Evolutionary conservation across 2,888 invertebrate species (phyloP), one percentile per base, ranked within the genome.

Genomic region (Phania funesta): DNA sequence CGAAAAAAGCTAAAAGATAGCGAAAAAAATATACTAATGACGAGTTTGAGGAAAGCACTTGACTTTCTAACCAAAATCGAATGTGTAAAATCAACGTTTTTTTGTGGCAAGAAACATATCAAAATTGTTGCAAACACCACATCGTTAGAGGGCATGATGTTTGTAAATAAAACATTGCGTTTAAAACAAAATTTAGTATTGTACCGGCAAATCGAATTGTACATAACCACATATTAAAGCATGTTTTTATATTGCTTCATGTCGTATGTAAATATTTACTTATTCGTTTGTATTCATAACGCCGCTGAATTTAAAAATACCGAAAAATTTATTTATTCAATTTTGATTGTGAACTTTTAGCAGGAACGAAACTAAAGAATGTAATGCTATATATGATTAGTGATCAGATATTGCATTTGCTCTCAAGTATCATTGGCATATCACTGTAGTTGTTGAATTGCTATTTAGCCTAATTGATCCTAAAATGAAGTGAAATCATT

Each of bases 81-180:
- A 48, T 46, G 29, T 3, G 26, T 32, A 13, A 29, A 64, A 35
- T 41, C 35, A 24, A 20, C 44, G 24, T 62, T 62, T 62, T 62
- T 32, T 68, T 77, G 70, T 41, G 54, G 77, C 65, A 64, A 65
- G 52, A 58, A 65, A 62, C 65, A 71, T 76, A 65, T 65, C 65
- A 76, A 80, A 75, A 80, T 58, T 80, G 76, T 71, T 74, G 74
- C 60, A 62, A 48, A 50, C 18, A 77, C 48, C 22, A 46, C 9
- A 38, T 20, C 29, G 50, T 38, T 41, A 71, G 71, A 78, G 71
- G 78, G 71, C 64, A 71, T 78, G 58, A 71, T 65, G 41, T 48
- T 71, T 65, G 71, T 70, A 78, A 65, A 71, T 67, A 62, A 46
- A 46, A 35, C 16, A 52, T 41, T 11, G 13, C 26, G n/a, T n/a